phyloP scores from a whole-genome alignment of 1,140 invertebrate genomes.

The Polypedilum vanderplanki region DNA sequence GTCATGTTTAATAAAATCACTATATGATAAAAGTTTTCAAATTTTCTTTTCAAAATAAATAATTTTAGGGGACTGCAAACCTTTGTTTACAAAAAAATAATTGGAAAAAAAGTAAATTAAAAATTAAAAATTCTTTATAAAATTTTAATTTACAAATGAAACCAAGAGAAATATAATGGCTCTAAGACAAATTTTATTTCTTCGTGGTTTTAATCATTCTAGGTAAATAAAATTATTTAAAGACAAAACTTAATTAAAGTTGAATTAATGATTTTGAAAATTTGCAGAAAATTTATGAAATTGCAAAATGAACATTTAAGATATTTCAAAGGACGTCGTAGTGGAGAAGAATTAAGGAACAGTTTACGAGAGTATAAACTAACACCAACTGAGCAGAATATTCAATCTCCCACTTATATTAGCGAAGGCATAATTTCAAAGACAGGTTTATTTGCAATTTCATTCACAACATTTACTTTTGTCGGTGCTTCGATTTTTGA shows the following conservation, averaged over 20 bases:
- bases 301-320: not conserved
- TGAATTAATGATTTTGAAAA: constrained; percentile 45
- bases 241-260: constrained; percentile 30
- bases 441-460: not conserved
- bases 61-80: not conserved
- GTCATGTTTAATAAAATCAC: not conserved
- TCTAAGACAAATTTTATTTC: not conserved
- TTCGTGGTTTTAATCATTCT: not conserved
- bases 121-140: not conserved
- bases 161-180: not conserved
- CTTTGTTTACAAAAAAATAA: not conserved
- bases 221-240: not conserved
- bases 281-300: not conserved
- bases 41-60: not conserved
- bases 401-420: not conserved
- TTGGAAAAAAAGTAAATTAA: not conserved
- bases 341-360: not conserved
- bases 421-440: not conserved
- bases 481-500: constrained; percentile 75
- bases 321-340: not conserved
- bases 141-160: not conserved
- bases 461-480: constrained; percentile 63
- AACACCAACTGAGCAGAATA: not conserved
- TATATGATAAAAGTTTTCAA: not conserved
- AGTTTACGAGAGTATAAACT: not conserved